Base-by-base conservation (phyloP, 1,140 invertebrate species). In the Carcinoscorpius rotundicauda region DNA sequence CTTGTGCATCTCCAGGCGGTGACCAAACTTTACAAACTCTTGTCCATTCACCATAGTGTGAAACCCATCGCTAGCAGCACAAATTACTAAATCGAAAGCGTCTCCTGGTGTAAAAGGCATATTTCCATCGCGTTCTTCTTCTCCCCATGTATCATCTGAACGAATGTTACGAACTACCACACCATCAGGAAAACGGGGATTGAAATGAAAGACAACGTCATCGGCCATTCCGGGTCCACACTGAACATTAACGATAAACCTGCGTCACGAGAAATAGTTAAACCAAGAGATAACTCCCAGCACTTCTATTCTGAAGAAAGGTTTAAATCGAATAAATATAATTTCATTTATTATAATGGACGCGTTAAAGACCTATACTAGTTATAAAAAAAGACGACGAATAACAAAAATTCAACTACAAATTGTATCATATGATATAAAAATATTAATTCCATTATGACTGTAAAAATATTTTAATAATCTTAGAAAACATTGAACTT, bases 1-100 rank as follows among this genome's bases (percentile, higher is more conserved):
- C 68, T 81, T 77, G 58, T 84, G 75, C 64, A 79, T 82, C 0
- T 86, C 83, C 4, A 89, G 72, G 61, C 87, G 80, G 72, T 91
- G 87, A 6, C 73, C 74, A 73, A 88, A 91, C 75, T 87, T 84
- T 50, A 83, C 79, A 73, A 84, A 89, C 73, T 90, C 87, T 53
- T 80, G 76, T 1, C 86, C 87, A 75, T 91, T 90, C 0, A 91
- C 73, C 3, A 86, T 85, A 68, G 87, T 85, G 80, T 89, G 90
- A 71, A 83, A 86, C 49, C 80, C 76, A 8, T 79, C 71, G 3
- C 79, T 76, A 62, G 89, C 84, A 62, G 84, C 86, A 0, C 87
- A 73, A 48, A 93, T 76, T n/a, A 87, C 75, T 0, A 88, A 82
- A 72, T 91, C 86, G 74, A 90, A 92, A 5, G 78, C 75, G 66